Evolutionary conservation across 1,140 invertebrate species (phyloP), one percentile per base, ranked within the genome.

Genomic region (Aphelinus certus): DNA sequence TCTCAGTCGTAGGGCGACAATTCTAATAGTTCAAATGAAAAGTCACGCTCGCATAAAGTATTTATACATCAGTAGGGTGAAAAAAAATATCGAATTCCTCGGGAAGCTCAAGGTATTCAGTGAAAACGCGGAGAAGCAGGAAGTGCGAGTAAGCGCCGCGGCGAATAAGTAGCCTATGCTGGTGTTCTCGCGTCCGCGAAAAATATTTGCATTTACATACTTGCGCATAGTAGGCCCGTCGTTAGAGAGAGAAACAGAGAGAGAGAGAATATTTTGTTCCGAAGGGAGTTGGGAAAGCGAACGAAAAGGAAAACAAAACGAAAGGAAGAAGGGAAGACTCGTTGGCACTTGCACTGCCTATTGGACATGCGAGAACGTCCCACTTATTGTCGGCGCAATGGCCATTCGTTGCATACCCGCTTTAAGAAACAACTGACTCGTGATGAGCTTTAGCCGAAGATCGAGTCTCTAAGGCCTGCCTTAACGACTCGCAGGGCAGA

Each of bases 111-210:
- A 26, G 26, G 26, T 26, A 26, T 26, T 26, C 26, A 26, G 26
- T 26, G 26, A 26, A 26, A 26, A 26, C 26, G 26, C 26, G 26
- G 26, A 26, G 26, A 26, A 26, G 26, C 6, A 58, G 56, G 56
- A 58, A 58, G 56, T n/a, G 56, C 56, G n/a, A 58, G 56, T 7
- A n/a, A 7, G 26, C 7, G 10, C 10, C 7, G 7, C 3, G 56
- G n/a, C 7, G 26, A 58, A 58, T 58, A 58, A 58, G 26, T 58
- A 58, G 56, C 56, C 56, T 58, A n/a, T n/a, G 56, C n/a, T 58
- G 4, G 56, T 10, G 26, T 26, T 26, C 26, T 26, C 26, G 26
- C 26, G n/a, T 58, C 7, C 62, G 10, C 46, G 46, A 7, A 63
- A 63, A 46, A 46, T 63, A 48, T 48, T 9, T 63, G 4, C 61